Conservation (phyloP, 2,888 invertebrate species). For the Pterostichus niger region DNA sequence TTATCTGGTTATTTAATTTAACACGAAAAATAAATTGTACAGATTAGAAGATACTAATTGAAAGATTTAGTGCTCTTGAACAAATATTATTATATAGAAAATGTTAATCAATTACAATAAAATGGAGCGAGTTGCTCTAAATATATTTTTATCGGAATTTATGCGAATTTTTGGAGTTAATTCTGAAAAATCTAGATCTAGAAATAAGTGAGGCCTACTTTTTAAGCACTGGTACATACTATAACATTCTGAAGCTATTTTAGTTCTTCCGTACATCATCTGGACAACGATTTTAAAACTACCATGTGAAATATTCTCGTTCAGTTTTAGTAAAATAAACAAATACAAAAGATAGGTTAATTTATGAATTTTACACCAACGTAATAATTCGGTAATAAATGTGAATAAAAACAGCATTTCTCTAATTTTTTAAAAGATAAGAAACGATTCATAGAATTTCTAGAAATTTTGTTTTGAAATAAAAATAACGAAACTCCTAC, state of each 20-base stretch:
- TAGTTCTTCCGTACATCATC: constrained; percentile 56
- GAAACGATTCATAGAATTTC: constrained; percentile 27
- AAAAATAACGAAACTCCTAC: constrained; percentile 48
- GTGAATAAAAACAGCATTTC: constrained; percentile 3
- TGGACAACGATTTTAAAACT: constrained; percentile 37
- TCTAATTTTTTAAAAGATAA: neutral
- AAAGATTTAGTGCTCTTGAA: too few species aligned
- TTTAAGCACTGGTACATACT: constrained; percentile 34
- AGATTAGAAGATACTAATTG: too few species aligned
- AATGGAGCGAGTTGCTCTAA: neutral
- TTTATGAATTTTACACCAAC: constrained; percentile 17
- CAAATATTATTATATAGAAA: too few species aligned
- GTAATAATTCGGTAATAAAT: constrained; percentile 10
- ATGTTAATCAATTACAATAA: too few species aligned
- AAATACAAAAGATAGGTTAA: constrained; percentile 9
- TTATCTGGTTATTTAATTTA: too few species aligned
- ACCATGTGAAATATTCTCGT: constrained; percentile 21
- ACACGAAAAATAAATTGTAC: too few species aligned
- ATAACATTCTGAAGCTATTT: constrained; percentile 56
- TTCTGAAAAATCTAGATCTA: constrained; percentile 45
- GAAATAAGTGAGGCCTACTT: constrained; percentile 57
- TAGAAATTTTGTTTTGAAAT: constrained; percentile 25
- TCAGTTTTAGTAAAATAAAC: constrained; percentile 42
- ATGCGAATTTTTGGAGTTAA: constrained; percentile 30
- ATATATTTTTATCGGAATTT: constrained; percentile 16